Evolutionary conservation across 2,797 vertebrate genomes (phyloP).

Genomic region (Labroides dimidiatus): DNA sequence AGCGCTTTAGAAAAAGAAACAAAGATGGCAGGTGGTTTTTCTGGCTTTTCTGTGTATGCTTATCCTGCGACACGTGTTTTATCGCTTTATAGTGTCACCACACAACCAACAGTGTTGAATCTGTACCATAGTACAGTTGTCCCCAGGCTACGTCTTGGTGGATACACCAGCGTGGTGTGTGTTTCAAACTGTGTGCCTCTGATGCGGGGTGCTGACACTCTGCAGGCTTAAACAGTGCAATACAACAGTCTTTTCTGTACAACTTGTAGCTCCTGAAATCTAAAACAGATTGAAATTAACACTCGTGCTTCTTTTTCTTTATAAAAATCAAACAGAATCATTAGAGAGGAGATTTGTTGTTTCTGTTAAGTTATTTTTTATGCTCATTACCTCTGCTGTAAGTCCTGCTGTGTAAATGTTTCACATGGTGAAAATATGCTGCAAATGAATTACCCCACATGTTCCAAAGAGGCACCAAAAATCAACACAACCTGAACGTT

Average conservation of each 20-base stretch:
- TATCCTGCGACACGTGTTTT: background rate
- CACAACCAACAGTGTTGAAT: background rate
- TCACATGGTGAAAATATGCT: too few species aligned
- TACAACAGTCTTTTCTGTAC: background rate
- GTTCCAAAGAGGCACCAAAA: too few species aligned
- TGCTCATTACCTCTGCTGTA: too few species aligned
- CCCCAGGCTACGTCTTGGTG: slow-evolving; percentile 11
- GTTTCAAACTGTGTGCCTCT: slow-evolving; percentile 8
- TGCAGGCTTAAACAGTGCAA: background rate
- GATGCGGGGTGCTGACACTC: background rate
- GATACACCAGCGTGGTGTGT: slow-evolving; percentile 6
- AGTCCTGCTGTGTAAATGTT: too few species aligned
- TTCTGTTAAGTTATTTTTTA: too few species aligned
- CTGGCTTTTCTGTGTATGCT: background rate
- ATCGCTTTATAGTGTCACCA: background rate
- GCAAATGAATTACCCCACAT: too few species aligned
- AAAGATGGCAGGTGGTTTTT: background rate
- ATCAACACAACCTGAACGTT: too few species aligned
- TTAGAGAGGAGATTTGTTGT: too few species aligned
- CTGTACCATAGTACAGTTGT: background rate
- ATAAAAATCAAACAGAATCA: too few species aligned
- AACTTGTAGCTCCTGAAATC: background rate
- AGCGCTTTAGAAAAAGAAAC: background rate
- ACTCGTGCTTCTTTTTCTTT: too few species aligned
- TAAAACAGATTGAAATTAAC: too few species aligned